Conservation (phyloP, 2,888 invertebrate genomes). For the Campoletis raptor region DNA sequence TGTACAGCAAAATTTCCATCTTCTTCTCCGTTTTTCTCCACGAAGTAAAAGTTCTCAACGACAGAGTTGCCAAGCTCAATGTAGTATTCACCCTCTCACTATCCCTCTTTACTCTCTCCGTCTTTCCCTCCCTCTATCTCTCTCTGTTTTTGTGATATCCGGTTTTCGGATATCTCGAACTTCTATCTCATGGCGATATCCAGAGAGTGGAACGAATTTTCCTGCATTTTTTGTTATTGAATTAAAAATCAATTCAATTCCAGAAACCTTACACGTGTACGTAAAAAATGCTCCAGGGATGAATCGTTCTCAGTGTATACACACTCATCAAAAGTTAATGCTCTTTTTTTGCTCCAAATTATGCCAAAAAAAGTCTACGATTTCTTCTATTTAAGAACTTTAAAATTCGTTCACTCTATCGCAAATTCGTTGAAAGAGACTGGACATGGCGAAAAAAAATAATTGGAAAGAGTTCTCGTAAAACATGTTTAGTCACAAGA, state of each 20-base stretch:
- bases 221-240: not conserved
- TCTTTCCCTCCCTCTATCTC: not conserved
- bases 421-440: not conserved
- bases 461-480: not conserved
- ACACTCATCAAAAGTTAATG: not conserved
- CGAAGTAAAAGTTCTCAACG: conserved; percentile 2
- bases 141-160: not conserved
- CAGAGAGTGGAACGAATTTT: not conserved
- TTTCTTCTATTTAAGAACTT: not conserved
- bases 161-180: not conserved
- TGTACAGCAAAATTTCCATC: conserved; percentile 23
- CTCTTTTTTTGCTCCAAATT: not conserved
- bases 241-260: not conserved
- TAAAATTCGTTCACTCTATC: not conserved
- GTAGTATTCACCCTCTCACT: not conserved
- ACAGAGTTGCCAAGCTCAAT: not conserved
- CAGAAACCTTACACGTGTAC: not conserved
- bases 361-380: not conserved
- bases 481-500: not conserved
- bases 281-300: not conserved
- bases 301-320: not conserved
- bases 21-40: not conserved
- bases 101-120: not conserved
- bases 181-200: not conserved
- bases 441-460: not conserved